Base-by-base conservation (phyloP, 2,113 vertebrate genomes). In the Galbula dea region DNA sequence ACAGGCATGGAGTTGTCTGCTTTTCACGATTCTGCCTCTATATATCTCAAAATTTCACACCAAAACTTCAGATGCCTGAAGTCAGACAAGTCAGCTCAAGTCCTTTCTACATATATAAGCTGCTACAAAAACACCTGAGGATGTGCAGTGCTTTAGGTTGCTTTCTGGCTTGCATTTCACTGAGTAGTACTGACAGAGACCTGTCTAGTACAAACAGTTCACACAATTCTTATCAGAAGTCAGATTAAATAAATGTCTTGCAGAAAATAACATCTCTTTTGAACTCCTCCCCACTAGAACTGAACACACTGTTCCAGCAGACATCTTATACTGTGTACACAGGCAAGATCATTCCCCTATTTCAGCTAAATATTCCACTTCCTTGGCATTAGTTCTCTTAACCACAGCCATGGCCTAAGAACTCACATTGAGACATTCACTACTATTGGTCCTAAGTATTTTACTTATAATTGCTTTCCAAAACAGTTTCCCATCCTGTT, bases 201-300 rank as follows among this genome's bases (percentile, higher is more conserved):
- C 87, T 83, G 20, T 4, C 41, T 23, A 30, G 43, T 11, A 41
- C 34, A 86, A 83, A 80, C 67, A 83, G 49, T 89, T 93, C 89
- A 79, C 52, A 78, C 20, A 32, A 15, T 32, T 83, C 65, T 95
- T 94, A 94, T 94, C 88, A 91, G 59, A 93, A 96, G 71, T 83
- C 85, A 83, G 92, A 93, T 89, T 51, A 92, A 90, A 92, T 68
- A 75, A 82, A 95, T 32, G 4, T 66, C 72, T 80, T 89, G 46
- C 82, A 89, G 78, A 83, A 89, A 88, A 81, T 3, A 89, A 66
- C 11, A 89, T 66, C 77, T 83, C 51, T 55, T 85, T 89, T 88
- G 90, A 95, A 95, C 82, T 69, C 67, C 57, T 83, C 87, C 71
- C 75, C 49, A 55, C 57, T 24, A 66, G 71, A 80, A 63, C 72